Conservation (phyloP, 1,140 invertebrate species). For the Pachypeltis micranthus region DNA sequence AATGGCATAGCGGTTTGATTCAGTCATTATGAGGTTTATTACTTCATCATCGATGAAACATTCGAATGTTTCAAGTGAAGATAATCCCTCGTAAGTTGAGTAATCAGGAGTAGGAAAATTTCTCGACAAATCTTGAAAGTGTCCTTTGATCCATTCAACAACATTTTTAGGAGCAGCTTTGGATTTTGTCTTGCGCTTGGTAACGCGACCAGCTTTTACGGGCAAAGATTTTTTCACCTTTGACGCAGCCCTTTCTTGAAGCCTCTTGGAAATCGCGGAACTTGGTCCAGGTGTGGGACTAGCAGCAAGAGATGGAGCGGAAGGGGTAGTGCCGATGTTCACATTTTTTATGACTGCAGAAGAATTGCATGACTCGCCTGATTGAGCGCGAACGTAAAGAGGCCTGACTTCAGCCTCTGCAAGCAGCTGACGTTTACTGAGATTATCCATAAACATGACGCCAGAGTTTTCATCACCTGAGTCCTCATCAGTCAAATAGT, state of each 20-base stretch:
- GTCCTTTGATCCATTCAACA: neutral
- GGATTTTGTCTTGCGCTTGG: neutral
- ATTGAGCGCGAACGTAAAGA: neutral
- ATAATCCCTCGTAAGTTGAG: neutral
- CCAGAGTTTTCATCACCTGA: neutral
- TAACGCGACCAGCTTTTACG: neutral
- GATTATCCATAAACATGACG: neutral
- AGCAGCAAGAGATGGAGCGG: neutral
- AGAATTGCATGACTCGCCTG: neutral
- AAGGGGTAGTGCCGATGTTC: neutral
- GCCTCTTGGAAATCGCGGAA: too few species aligned
- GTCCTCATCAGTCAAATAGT: neutral
- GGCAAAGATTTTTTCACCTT: neutral
- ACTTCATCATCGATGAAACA: constrained; percentile 2
- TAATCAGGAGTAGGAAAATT: neutral
- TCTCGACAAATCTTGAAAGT: neutral
- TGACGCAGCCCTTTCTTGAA: neutral
- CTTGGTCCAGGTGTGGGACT: too few species aligned
- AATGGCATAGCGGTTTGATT: too few species aligned
- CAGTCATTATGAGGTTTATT: neutral
- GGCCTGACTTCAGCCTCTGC: neutral
- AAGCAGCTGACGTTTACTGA: neutral
- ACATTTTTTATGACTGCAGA: neutral
- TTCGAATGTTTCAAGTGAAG: neutral
- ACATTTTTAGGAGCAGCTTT: neutral